Evolutionary conservation across 37 sponge, comb jelly and placozoan genomes (phyloP), one percentile per base, ranked within the genome.

Genomic region (Ephydatia muelleri): DNA sequence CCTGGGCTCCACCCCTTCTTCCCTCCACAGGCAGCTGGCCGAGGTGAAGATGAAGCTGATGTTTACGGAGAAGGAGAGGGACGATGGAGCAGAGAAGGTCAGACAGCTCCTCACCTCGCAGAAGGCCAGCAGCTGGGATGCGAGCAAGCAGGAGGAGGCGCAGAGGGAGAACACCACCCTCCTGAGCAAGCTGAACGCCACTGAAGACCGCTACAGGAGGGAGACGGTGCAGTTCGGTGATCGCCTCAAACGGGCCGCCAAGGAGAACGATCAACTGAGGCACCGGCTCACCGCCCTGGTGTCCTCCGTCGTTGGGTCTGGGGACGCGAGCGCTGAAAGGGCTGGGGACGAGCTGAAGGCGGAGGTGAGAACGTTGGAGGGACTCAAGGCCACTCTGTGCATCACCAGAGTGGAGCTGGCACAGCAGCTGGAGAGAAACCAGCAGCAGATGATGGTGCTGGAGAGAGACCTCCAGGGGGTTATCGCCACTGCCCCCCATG

Each of bases 1-100:
- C 32, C 12, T 1, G 22, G 21, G 16, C 27, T 67, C 3, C 8
- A 66, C 13, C 31, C 77, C 32, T 32, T 75, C 33, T 0, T 21
- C 65, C 5, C 89, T 83, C 2, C 71, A 84, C 0, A 88, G 80
- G 73, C 77, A 88, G 83, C 5, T 88, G 34, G 33, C 70, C 0
- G 83, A 88, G 57, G 70, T 83, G 83, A 36, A 65, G 23, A 57
- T 74, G 73, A 83, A 77, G n/a, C 40, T 6, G 4, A 83, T 83
- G 78, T 82, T 83, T 57, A 72, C 83, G 21, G 89, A 88, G 66
- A 79, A 72, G 0, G 89, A 83, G 39, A 83, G 78, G 80, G 78
- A 78, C 30, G 36, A 64, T 40, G 40, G 83, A 27, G 48, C 84
- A 2, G 89, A 83, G 0, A 83, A 78, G 30, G 65, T 83, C 65